These are phyloP conservation scores for Pongo abelii DNA, from an alignment of 2,113 vertebrate species.

Conservation along the genomic window DNA sequence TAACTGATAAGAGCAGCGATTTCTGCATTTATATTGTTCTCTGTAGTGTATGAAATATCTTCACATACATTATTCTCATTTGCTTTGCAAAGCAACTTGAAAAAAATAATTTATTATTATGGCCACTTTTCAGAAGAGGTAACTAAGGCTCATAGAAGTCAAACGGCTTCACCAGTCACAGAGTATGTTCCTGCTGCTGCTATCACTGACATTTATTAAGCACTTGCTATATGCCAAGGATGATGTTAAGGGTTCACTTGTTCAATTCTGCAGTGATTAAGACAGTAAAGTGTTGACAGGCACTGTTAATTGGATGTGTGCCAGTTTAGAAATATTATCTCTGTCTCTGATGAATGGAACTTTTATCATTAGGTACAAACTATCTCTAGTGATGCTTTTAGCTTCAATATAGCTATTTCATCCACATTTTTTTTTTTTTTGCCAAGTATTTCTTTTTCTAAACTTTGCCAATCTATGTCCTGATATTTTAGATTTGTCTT, in stretches of 20 bases:
- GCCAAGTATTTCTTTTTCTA: not conserved
- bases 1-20: not conserved
- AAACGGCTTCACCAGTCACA: not conserved
- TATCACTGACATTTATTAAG: not conserved
- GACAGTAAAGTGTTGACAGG: not conserved
- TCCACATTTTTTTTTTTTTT: not conserved
- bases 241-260: not conserved
- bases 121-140: not conserved
- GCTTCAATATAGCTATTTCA: not conserved
- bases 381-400: not conserved
- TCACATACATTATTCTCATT: not conserved
- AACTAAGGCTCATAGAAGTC: not conserved
- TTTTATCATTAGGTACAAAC: not conserved
- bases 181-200: not conserved
- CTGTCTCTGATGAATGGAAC: not conserved
- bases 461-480: not conserved
- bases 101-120: slow-evolving; percentile 1
- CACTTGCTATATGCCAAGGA: not conserved
- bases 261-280: not conserved
- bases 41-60: not conserved
- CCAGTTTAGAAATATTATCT: not conserved
- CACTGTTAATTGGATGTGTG: not conserved
- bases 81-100: slow-evolving; percentile 11
- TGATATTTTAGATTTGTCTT: not conserved
- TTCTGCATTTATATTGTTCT: not conserved